Evolutionary conservation across 2,888 invertebrate species (phyloP).

Genomic region (Hirtodrosophila duncani): DNA sequence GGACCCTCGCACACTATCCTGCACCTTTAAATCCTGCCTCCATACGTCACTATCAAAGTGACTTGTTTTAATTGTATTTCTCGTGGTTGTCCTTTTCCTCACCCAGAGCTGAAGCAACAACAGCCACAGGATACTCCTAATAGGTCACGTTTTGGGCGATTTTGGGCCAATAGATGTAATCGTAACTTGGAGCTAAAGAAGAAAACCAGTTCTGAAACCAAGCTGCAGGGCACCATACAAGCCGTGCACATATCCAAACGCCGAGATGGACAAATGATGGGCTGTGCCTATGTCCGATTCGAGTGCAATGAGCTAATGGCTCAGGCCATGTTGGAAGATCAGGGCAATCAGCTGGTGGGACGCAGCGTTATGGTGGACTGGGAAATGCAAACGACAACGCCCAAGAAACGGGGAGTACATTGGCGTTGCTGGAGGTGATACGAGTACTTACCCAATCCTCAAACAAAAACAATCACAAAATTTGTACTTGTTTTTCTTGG

Average conservation of each 20-base stretch:
- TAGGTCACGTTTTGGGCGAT: constrained; percentile 14
- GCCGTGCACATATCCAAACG: constrained; percentile 35
- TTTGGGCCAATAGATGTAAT: no score
- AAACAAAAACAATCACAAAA: not conserved
- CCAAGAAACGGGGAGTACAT: constrained; percentile 7
- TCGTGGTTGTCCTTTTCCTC: no score
- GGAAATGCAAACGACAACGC: no score
- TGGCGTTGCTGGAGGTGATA: constrained; percentile 49
- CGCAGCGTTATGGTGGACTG: constrained; percentile 32
- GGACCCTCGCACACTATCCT: no score
- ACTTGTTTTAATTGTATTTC: no score
- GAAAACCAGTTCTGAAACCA: not conserved
- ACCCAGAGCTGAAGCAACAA: no score
- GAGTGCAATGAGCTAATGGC: constrained; percentile 24
- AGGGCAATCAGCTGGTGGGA: constrained; percentile 26
- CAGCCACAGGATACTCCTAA: not conserved
- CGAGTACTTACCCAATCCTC: not conserved
- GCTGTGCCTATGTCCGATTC: constrained; percentile 42
- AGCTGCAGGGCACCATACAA: constrained; percentile 35
- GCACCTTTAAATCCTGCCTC: no score
- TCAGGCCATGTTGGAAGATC: constrained; percentile 19
- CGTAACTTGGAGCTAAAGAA: not conserved
- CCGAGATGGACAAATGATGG: constrained; percentile 37
- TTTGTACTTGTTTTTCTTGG: constrained; percentile 39
- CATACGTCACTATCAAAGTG: no score